These are phyloP conservation scores for Poeciliopsis occidentalis DNA, from an alignment of 2,113 vertebrate species.

Conservation along the genomic window DNA sequence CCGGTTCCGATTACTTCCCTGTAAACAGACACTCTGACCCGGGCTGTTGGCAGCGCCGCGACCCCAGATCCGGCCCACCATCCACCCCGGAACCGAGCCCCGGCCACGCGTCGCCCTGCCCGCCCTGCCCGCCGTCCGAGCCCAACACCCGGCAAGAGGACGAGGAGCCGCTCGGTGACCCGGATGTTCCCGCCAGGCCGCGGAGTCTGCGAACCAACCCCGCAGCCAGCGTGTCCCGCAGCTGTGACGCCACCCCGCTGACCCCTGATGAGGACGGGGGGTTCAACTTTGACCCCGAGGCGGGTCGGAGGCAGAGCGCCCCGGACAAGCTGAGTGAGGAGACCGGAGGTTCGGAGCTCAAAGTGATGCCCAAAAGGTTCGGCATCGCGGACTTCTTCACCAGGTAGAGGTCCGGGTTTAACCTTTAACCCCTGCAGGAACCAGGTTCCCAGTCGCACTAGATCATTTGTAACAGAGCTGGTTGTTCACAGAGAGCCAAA, in stretches of 20 bases:
- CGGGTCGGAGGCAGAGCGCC: slow-evolving; percentile 84
- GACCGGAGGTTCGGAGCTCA: slow-evolving; percentile 58
- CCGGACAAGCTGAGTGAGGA: slow-evolving; percentile 77
- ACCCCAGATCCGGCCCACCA: not conserved
- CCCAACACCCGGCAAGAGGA: slow-evolving; percentile 27
- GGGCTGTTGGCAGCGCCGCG: not conserved
- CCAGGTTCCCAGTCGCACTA: too few species aligned
- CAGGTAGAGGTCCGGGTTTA: slow-evolving; percentile 80
- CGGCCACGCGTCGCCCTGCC: slow-evolving; percentile 34
- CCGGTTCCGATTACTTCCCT: not conserved
- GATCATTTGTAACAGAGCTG: too few species aligned
- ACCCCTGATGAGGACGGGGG: slow-evolving; percentile 58
- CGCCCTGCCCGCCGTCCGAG: slow-evolving; percentile 28
- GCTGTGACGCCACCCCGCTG: slow-evolving; percentile 80
- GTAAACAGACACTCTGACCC: not conserved
- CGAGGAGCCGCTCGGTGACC: slow-evolving; percentile 14
- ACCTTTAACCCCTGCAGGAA: not conserved
- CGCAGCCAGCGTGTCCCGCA: slow-evolving; percentile 67
- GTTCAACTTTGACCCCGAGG: slow-evolving; percentile 72
- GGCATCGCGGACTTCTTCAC: slow-evolving; percentile 93
- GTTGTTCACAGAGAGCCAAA: too few species aligned
- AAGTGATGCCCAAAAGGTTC: slow-evolving; percentile 76
- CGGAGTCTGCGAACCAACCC: slow-evolving; percentile 74
- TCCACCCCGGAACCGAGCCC: slow-evolving; percentile 46
- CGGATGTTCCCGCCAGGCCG: slow-evolving; percentile 54